phyloP scores from a whole-genome alignment of 1,140 invertebrate genomes.

The Platyscapa corneri region DNA sequence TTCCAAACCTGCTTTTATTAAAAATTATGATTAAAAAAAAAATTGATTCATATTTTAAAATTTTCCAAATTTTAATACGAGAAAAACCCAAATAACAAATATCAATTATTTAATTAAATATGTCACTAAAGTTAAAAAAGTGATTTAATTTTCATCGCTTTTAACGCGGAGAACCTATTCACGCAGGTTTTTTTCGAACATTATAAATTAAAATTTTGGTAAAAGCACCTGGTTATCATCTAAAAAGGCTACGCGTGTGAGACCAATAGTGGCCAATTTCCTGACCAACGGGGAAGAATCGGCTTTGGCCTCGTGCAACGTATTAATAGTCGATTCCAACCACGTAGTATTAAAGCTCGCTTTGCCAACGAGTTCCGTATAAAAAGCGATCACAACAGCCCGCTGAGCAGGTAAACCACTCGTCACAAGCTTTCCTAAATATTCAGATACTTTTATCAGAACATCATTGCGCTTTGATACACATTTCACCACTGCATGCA shows the following conservation, averaged over 20 bases:
- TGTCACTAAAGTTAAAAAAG: too few relatives aligned
- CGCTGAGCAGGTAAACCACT: constrained; percentile 63
- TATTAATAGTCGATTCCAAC: constrained; percentile 67
- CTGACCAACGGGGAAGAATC: constrained; percentile 68
- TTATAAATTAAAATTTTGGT: too few relatives aligned
- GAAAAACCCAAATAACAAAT: too few relatives aligned
- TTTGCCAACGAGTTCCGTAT: constrained; percentile 63
- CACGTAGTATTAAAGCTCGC: constrained; percentile 62
- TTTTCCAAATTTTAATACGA: too few relatives aligned
- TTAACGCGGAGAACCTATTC: too few relatives aligned
- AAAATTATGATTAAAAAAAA: too few relatives aligned
- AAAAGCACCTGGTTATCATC: constrained; percentile 59
- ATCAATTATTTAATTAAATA: too few relatives aligned
- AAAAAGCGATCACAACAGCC: constrained; percentile 63
- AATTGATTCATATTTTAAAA: too few relatives aligned
- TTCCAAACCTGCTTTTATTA: too few relatives aligned
- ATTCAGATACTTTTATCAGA: constrained; percentile 57
- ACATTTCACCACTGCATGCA: constrained; percentile 61
- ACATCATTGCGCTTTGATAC: constrained; percentile 54
- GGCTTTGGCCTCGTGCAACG: constrained; percentile 63
- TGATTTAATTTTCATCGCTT: too few relatives aligned
- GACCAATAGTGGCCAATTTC: constrained; percentile 65
- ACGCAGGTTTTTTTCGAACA: too few relatives aligned
- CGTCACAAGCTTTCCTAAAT: constrained; percentile 60
- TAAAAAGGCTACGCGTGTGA: constrained; percentile 64